Evolutionary conservation across 2,113 vertebrate genomes (phyloP).

Genomic region (Colossoma macropomum): DNA sequence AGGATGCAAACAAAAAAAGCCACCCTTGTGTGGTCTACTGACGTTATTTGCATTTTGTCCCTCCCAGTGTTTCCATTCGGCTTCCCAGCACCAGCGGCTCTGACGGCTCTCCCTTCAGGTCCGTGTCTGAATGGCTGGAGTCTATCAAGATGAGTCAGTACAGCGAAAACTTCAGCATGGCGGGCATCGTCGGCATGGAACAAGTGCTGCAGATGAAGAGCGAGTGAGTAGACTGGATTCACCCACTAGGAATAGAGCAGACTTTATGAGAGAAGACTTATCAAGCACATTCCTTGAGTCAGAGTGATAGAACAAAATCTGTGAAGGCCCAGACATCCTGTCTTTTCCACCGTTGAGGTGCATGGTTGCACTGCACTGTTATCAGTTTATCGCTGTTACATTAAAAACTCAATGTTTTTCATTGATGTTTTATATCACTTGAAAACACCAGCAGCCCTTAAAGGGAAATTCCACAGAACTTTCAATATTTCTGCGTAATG

Average conservation of each 20-base stretch:
- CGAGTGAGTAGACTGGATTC: slow-evolving; percentile 83
- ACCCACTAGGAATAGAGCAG: neutral
- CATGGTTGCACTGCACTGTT: too few relatives aligned
- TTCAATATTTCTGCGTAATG: too few relatives aligned
- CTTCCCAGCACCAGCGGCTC: slow-evolving; percentile 94
- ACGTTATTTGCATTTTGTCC: slow-evolving; percentile 51
- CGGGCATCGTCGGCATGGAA: slow-evolving; percentile 88
- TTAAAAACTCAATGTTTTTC: neutral
- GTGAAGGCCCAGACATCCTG: neutral
- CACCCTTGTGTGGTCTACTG: slow-evolving; percentile 57
- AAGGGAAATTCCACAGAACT: too few relatives aligned
- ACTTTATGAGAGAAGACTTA: neutral
- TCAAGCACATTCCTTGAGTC: neutral
- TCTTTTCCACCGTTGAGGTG: neutral
- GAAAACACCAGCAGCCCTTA: too few relatives aligned
- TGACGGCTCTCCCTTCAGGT: slow-evolving; percentile 89
- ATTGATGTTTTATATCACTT: too few relatives aligned
- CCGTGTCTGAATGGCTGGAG: slow-evolving; percentile 92
- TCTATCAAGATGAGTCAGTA: slow-evolving; percentile 98
- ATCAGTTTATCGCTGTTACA: neutral
- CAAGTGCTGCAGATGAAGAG: slow-evolving; percentile 94
- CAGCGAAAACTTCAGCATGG: slow-evolving; percentile 88
- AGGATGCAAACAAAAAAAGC: slow-evolving; percentile 52
- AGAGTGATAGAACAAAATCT: slow-evolving; percentile 5
- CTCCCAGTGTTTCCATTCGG: slow-evolving; percentile 89